Conservation (phyloP, 2,888 invertebrate species). For the Cryptus armator region DNA sequence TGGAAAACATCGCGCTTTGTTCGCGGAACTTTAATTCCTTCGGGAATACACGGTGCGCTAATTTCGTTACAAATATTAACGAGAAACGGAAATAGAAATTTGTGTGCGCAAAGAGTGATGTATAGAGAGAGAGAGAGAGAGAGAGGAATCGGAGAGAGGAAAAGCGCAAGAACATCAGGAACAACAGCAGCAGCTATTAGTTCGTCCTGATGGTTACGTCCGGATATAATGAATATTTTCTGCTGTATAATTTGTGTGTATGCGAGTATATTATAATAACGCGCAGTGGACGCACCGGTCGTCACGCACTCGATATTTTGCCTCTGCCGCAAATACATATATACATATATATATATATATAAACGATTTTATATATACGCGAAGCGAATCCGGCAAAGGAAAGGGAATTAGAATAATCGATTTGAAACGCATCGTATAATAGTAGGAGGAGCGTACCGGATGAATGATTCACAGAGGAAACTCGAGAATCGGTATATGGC, state of each 20-base stretch:
- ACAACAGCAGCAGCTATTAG: constrained; percentile 48
- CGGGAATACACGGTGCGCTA: neutral
- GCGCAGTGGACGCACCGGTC: constrained; percentile 29
- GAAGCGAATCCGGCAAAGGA: constrained; percentile 52
- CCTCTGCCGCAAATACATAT: constrained; percentile 20
- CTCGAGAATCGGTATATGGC: constrained; percentile 18
- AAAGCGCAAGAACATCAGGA: constrained; percentile 12
- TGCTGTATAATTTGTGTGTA: constrained; percentile 50
- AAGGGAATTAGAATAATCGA: constrained; percentile 64
- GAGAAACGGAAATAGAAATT: constrained; percentile 55
- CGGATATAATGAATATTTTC: constrained; percentile 64
- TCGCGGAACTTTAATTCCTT: neutral
- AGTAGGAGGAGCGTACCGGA: constrained; percentile 46
- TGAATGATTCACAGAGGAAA: constrained; percentile 60
- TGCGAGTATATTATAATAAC: constrained; percentile 28
- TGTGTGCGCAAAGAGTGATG: constrained; percentile 22
- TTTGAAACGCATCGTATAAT: constrained; percentile 52
- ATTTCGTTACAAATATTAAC: neutral
- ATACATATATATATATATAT: neutral
- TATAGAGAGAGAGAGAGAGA: neutral
- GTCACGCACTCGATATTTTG: constrained; percentile 55
- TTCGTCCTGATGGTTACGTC: constrained; percentile 55
- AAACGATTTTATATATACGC: neutral
- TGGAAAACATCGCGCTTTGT: neutral
- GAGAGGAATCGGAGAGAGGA: constrained; percentile 9